Percentiles rank a stretch among this genome's conserved stretches.
phyloP scores from a whole-genome alignment of 2,888 invertebrate genomes.

The Stramonita haemastoma region DNA sequence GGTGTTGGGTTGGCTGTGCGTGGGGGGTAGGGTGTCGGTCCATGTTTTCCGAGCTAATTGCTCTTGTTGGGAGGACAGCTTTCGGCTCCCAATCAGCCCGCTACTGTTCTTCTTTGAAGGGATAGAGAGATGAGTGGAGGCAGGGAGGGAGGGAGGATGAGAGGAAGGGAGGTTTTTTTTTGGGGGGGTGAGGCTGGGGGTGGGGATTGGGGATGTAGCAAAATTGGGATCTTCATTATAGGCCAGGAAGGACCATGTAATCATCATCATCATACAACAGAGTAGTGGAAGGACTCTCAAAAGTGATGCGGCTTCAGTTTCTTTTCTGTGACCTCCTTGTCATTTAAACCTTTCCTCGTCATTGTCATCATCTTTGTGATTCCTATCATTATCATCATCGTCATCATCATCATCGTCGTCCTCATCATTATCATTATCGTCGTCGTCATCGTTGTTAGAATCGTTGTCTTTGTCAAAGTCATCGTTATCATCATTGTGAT shows the following conservation, averaged over 20 bases:
- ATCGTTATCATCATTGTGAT: no score
- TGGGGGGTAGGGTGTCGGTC: slow-evolving; percentile 1
- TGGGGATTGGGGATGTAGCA: not conserved
- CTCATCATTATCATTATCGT: no score
- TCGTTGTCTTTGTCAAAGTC: no score
- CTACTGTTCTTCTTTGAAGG: not conserved
- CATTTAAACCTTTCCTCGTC: not conserved
- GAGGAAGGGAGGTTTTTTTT: not conserved
- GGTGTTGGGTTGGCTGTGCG: slow-evolving; percentile 1
- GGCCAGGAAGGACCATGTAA: slow-evolving; percentile 14
- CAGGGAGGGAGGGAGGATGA: not conserved
- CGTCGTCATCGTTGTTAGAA: no score
- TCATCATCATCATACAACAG: not conserved
- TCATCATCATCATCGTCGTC: not conserved
- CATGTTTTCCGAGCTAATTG: slow-evolving; percentile 18
- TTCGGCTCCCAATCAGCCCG: slow-evolving; percentile 1
- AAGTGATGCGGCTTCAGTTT: not conserved
- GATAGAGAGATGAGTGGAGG: not conserved
- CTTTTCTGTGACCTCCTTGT: no score
- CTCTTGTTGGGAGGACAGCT: slow-evolving; percentile 13
- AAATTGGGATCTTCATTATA: not conserved
- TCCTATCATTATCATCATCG: not conserved
- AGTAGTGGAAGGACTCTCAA: not conserved
- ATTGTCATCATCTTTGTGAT: not conserved
- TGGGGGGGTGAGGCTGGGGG: not conserved